phyloP scores from a whole-genome alignment of 2,797 vertebrate species.

The Chromis chromis region DNA sequence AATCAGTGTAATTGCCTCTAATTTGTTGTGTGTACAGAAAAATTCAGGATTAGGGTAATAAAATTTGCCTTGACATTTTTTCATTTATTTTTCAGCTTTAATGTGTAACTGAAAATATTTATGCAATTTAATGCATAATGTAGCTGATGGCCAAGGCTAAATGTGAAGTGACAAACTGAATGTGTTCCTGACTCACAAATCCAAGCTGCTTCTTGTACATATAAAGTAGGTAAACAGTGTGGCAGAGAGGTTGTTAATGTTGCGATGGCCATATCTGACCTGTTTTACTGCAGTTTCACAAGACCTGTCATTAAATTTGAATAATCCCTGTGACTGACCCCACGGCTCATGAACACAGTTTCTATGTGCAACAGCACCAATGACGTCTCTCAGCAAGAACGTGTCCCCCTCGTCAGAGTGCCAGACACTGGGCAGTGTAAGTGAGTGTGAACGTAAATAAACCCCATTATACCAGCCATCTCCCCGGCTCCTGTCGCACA shows the following conservation, averaged over 20 bases:
- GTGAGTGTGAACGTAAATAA: slow-evolving; percentile 97
- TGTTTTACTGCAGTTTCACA: slow-evolving; percentile 44
- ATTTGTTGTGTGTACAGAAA: not conserved
- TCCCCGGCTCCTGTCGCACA: slow-evolving; percentile 92
- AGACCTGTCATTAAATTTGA: slow-evolving; percentile 58
- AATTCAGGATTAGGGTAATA: not conserved
- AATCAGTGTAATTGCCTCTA: not conserved
- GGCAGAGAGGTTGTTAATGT: slow-evolving; percentile 33
- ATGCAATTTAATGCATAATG: not conserved
- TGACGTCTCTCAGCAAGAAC: slow-evolving; percentile 91
- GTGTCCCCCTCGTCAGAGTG: slow-evolving; percentile 89
- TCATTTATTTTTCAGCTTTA: not conserved
- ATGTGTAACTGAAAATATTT: slow-evolving; percentile 8
- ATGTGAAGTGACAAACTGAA: slow-evolving; percentile 27
- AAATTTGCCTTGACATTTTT: not conserved
- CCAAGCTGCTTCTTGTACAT: slow-evolving; percentile 9
- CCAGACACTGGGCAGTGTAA: slow-evolving; percentile 93
- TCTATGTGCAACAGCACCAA: slow-evolving; percentile 72
- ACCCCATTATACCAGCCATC: slow-evolving; percentile 94
- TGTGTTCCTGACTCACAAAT: slow-evolving; percentile 16
- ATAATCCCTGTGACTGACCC: slow-evolving; percentile 73
- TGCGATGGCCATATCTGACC: slow-evolving; percentile 50
- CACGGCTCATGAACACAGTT: slow-evolving; percentile 69
- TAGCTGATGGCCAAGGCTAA: slow-evolving; percentile 5
- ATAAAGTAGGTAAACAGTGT: slow-evolving; percentile 49